Base-by-base conservation (phyloP, 1,140 invertebrate genomes). In the Danaus plexippus region DNA sequence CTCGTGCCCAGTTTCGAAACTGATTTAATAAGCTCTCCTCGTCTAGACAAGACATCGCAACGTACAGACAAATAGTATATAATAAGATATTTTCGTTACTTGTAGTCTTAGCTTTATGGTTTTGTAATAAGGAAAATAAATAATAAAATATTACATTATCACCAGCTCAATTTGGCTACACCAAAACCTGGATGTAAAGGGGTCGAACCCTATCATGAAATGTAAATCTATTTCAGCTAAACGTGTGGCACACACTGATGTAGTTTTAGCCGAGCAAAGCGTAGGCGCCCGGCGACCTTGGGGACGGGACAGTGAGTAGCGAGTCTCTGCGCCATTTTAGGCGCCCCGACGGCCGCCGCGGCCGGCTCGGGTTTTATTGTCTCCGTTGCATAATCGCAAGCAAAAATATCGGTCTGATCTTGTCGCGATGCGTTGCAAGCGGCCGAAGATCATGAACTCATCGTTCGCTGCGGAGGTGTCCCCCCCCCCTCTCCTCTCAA, bases 311-410 rank as follows among this genome's bases (percentile, higher is more conserved):
- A 66, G 75, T 73, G 75, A 77, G 76, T 76, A 77, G 73, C 61
- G 79, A 83, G 77, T 71, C 74, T 71, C 75, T 77, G 54, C 71
- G 73, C 83, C 83, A 87, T 87, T 87, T 87, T 87, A 87, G 83
- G 83, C 68, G 69, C 67, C 71, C 66, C 66, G 71, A 72, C 71
- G 69, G 70, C 64, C 70, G 71, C 70, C 58, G 69, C 74, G 75
- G 72, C 67, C 75, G 82, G 82, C 73, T 86, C 80, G 75, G 79
- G 74, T 86, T 86, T 81, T 86, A 84, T 82, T 79, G 82, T 84
- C 82, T 80, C 77, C 78, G 75, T 85, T 84, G 82, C 82, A 84
- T 85, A 85, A 85, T 67, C 61, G 55, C 60, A 57, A 56, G 66
- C 75, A 64, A 73, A 75, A 79, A 79, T 77, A 77, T 74, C 75